Conservation (phyloP, 2,797 vertebrate genomes). For the Parauchenoglanis punctatus region DNA sequence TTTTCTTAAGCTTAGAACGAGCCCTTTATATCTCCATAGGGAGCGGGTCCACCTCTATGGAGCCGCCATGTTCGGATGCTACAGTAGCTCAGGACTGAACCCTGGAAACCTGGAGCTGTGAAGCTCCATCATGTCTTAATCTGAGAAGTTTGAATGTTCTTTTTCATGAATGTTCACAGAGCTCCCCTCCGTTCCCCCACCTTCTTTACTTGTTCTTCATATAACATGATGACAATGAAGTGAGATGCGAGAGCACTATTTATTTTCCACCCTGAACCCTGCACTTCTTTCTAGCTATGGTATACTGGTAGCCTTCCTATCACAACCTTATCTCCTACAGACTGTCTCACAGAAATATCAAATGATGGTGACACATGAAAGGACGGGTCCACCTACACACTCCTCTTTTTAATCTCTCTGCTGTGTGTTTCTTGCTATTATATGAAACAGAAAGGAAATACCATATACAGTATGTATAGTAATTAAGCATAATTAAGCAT, state of each 20-base stretch:
- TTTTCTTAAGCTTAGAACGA: no score
- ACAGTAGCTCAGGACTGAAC: not conserved
- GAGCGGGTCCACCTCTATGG: no score
- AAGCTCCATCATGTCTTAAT: not conserved
- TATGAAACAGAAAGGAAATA: not conserved
- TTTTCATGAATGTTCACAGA: not conserved
- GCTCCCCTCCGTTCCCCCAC: not conserved
- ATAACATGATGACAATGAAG: not conserved
- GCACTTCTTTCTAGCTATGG: not conserved
- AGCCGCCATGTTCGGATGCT: no score
- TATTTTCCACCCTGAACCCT: constrained; percentile 1
- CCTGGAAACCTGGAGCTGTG: not conserved
- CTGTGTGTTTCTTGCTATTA: not conserved
- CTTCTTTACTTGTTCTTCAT: not conserved
- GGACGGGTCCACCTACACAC: not conserved
- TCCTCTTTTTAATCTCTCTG: not conserved
- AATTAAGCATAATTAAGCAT: not conserved
- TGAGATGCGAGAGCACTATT: not conserved
- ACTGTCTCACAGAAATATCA: constrained; percentile 7
- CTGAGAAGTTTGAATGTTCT: not conserved
- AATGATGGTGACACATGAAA: constrained; percentile 20
- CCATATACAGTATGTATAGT: not conserved
- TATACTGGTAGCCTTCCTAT: constrained; percentile 39
- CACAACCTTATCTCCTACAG: constrained; percentile 10
- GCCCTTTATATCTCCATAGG: no score